Evolutionary conservation across 2,888 invertebrate species (phyloP).

Genomic region (Parascotia fuliginaria): DNA sequence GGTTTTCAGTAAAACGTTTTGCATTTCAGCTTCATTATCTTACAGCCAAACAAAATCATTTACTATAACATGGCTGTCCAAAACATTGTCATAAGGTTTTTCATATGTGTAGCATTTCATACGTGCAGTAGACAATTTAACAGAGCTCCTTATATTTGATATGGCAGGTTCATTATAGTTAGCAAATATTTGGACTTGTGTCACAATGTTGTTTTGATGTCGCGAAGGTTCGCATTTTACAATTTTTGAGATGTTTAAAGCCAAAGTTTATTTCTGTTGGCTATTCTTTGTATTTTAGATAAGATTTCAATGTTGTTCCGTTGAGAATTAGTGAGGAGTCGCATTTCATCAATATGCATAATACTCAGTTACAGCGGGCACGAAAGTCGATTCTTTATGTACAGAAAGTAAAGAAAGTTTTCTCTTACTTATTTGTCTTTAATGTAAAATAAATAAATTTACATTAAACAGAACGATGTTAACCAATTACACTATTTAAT

Average conservation of each 20-base stretch:
- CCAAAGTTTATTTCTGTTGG: slow-evolving; percentile 5
- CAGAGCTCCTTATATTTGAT: slow-evolving; percentile 33
- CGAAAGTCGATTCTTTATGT: too few relatives aligned
- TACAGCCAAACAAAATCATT: slow-evolving; percentile 8
- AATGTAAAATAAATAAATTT: too few relatives aligned
- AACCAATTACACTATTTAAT: too few relatives aligned
- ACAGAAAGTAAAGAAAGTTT: too few relatives aligned
- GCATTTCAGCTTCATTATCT: slow-evolving; percentile 12
- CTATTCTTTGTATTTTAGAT: neutral
- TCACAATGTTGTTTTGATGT: slow-evolving; percentile 36
- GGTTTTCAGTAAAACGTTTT: neutral
- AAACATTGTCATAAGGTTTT: slow-evolving; percentile 34
- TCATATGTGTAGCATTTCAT: slow-evolving; percentile 31
- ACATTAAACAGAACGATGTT: too few relatives aligned
- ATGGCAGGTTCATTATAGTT: slow-evolving; percentile 33
- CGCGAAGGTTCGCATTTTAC: slow-evolving; percentile 17
- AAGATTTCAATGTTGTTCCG: too few relatives aligned
- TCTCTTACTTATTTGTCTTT: too few relatives aligned
- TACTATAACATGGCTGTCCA: slow-evolving; percentile 26
- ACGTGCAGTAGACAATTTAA: slow-evolving; percentile 40
- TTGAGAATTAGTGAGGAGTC: too few relatives aligned
- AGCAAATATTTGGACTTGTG: slow-evolving; percentile 33
- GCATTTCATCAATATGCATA: too few relatives aligned
- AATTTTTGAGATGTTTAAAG: slow-evolving; percentile 21
- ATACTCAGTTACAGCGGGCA: too few relatives aligned